These are phyloP conservation scores for Galaxias olidus DNA, from an alignment of 2,797 vertebrate species.

Conservation along the genomic window DNA sequence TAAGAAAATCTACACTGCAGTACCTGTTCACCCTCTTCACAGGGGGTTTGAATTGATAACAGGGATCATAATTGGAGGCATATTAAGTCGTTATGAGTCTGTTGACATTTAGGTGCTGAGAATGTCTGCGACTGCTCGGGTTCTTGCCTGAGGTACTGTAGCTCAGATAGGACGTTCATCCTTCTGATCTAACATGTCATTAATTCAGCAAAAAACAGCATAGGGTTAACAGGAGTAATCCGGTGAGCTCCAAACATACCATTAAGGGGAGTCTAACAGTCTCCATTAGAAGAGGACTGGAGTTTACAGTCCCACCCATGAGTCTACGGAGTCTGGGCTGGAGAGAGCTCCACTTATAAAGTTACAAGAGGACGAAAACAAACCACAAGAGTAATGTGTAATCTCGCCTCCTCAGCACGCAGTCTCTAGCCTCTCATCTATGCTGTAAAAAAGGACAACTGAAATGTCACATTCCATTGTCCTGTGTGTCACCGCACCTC, in stretches of 20 bases:
- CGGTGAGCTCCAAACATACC: slow-evolving; percentile 45
- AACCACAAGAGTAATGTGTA: slow-evolving; percentile 17
- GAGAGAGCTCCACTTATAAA: slow-evolving; percentile 35
- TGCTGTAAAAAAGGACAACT: too few species aligned
- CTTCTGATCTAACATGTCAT: slow-evolving; percentile 36
- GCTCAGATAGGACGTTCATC: slow-evolving; percentile 22
- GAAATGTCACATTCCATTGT: too few species aligned
- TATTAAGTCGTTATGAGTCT: slow-evolving; percentile 2
- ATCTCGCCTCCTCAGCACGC: background rate
- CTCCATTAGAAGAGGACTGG: slow-evolving; percentile 48
- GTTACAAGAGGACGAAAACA: slow-evolving; percentile 41
- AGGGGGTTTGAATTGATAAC: background rate
- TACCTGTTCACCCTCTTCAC: background rate
- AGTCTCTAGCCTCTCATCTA: too few species aligned
- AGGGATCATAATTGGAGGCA: slow-evolving; percentile 2
- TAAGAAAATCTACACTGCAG: background rate
- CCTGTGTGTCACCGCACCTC: too few species aligned
- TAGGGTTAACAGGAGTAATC: slow-evolving; percentile 35
- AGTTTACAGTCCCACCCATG: slow-evolving; percentile 47
- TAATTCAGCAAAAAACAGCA: slow-evolving; percentile 36
- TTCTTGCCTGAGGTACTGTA: slow-evolving; percentile 15
- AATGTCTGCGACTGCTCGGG: slow-evolving; percentile 15
- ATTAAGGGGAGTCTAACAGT: slow-evolving; percentile 50
- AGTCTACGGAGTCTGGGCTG: slow-evolving; percentile 22
- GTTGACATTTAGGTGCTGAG: slow-evolving; percentile 20